Evolutionary conservation across 2,113 vertebrate species (phyloP), one percentile per base, ranked within the genome.

Genomic region (Strigops habroptila): DNA sequence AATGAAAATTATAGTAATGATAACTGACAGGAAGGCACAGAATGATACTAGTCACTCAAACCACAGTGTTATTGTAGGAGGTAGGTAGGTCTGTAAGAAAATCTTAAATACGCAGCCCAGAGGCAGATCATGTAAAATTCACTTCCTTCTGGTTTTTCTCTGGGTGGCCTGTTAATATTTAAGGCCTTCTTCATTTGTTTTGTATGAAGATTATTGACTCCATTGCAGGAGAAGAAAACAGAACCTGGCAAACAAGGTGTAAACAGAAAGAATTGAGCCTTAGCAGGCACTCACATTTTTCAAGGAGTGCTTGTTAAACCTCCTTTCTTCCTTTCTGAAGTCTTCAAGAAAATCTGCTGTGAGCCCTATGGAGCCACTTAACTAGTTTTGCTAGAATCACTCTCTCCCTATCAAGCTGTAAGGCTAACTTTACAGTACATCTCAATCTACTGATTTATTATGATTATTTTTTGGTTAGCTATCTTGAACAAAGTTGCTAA

Each of bases 401-500:
- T 90, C 25, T 88, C 35, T 51, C 82, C 35, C 27, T 86, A 39
- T 63, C 57, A 78, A 90, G 78, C 71, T 63, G 33, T 37, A 90
- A 84, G 86, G 41, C 69, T 81, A 90, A 78, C 91, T 82, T 90
- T 91, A 53, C 25, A 25, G 33, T 85, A 51, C 57, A 23, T 86
- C 95, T 89, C 68, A 57, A 85, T 93, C 62, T 92, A 35, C 48
- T 94, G 67, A 69, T 63, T 88, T 75, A 75, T 82, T 82, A 55
- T 43, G 18, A 68, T 71, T 78, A 18, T 55, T 86, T 60, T 94
- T 68, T 59, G 14, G 48, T 63, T 71, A 69, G 27, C 57, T 25
- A 18, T 68, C 93, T 95, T 93, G 68, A 91, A 60, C 18, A 83
- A 89, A 60, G 75, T 57, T 78, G 52, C 78, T 93, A 78, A 89